Percentiles rank a stretch among this genome's conserved stretches.
These are phyloP conservation scores for Montipora capricornis DNA, from an alignment of 64 coral and sea anemone species.

Conservation along the genomic window DNA sequence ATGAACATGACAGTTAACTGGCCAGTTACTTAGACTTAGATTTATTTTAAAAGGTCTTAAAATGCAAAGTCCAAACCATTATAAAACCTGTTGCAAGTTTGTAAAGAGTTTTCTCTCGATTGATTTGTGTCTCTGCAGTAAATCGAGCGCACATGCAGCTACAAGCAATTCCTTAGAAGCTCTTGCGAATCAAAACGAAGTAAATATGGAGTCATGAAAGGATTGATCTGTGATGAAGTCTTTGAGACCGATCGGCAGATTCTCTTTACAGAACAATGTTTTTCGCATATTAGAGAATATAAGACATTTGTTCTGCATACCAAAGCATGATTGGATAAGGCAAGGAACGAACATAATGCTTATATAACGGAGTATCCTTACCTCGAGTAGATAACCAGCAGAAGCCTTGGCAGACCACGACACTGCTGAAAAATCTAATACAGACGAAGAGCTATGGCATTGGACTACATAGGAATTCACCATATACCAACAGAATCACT, in stretches of 20 bases:
- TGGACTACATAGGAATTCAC: slow-evolving; percentile 86
- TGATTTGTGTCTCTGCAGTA: slow-evolving; percentile 30
- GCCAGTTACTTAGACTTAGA: too few relatives aligned
- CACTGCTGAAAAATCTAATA: slow-evolving; percentile 79
- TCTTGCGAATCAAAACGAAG: slow-evolving; percentile 58
- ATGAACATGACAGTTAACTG: too few relatives aligned
- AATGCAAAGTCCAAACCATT: too few relatives aligned
- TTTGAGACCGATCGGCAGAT: slow-evolving; percentile 44
- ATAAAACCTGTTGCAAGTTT: too few relatives aligned
- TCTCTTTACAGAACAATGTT: slow-evolving; percentile 76
- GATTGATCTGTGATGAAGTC: slow-evolving; percentile 56
- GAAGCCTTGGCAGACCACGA: slow-evolving; percentile 90
- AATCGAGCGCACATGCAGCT: slow-evolving; percentile 57
- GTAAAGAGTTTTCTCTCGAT: too few relatives aligned
- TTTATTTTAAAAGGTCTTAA: too few relatives aligned
- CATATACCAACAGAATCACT: slow-evolving; percentile 76
- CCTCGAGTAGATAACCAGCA: slow-evolving; percentile 54
- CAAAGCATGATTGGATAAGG: too few relatives aligned
- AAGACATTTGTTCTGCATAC: too few relatives aligned
- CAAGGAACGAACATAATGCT: too few relatives aligned
- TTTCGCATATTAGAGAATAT: too few relatives aligned
- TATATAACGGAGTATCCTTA: too few relatives aligned
- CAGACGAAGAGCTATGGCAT: slow-evolving; percentile 93
- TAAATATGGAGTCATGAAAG: slow-evolving; percentile 73
- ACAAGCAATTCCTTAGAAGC: slow-evolving; percentile 86